phyloP scores from a whole-genome alignment of 2,888 invertebrate species.

The Diarsia mendica region DNA sequence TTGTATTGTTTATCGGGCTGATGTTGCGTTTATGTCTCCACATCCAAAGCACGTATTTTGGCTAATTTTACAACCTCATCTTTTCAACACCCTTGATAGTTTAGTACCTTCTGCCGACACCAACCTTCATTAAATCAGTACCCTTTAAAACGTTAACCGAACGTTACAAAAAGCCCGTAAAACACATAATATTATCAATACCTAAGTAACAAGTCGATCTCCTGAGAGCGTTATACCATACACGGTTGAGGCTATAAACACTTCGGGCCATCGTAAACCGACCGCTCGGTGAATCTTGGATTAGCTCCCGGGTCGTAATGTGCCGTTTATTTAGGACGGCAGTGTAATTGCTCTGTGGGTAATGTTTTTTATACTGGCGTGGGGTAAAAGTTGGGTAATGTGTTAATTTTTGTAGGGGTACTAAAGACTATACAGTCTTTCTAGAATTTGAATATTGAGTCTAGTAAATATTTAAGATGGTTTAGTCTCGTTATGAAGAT shows the following conservation, averaged over 20 bases:
- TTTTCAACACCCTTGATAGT: not conserved
- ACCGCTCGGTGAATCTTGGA: constrained; percentile 61
- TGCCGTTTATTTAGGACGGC: constrained; percentile 52
- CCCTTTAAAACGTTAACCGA: constrained; percentile 29
- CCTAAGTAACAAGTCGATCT: constrained; percentile 54
- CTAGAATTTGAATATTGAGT: not conserved
- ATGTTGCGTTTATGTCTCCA: no score
- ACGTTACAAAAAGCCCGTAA: constrained; percentile 31
- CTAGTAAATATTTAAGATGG: not conserved
- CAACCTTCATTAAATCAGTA: not conserved
- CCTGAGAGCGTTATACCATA: constrained; percentile 37
- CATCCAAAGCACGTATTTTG: not conserved
- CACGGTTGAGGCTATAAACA: constrained; percentile 53
- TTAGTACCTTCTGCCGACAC: not conserved
- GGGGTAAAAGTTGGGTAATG: not conserved
- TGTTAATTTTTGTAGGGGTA: constrained; percentile 13
- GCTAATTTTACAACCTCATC: not conserved
- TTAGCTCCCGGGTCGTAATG: constrained; percentile 50
- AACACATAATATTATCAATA: constrained; percentile 54
- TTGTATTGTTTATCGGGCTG: no score
- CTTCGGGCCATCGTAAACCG: constrained; percentile 55
- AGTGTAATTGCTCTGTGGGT: constrained; percentile 32
- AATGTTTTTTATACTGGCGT: constrained; percentile 17
- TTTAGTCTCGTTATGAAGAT: not conserved
- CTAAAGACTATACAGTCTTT: not conserved